Evolutionary conservation across 2,113 vertebrate species (phyloP), one percentile per base, ranked within the genome.

Genomic region (Aplodontia rufa): DNA sequence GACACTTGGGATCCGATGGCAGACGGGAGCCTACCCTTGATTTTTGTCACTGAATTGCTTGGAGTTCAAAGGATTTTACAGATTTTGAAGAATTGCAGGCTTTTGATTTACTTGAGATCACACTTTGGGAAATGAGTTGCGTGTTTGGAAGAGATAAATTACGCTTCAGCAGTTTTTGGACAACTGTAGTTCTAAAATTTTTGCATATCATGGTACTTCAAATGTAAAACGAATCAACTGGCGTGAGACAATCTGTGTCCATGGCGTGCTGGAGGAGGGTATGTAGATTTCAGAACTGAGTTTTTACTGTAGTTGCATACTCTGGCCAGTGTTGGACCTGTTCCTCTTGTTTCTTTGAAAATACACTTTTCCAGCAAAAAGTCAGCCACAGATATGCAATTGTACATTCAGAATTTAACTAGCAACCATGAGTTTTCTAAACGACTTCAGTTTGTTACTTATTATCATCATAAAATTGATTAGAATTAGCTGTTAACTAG

Each of bases 81-180:
- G 64, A 91, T 90, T 94, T 94, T 91, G 37, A 87, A 85, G 53
- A 86, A 72, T 68, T 82, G 32, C 28, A 64, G 55, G n/a, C 8
- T 64, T 81, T 94, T 76, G 19, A 51, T 76, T 92, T 90, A 71
- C 35, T 40, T 42, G 51, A 66, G 37, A 30, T 88, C 30, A 87
- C 53, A 71, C 17, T 94, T 92, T 78, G 8, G 55, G 58, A 84
- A 79, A 30, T 22, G 8, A 93, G 60, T 87, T 16, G 79, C 20
- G 8, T 75, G 40, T 74, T 66, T 78, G 30, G 37, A 74, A 91
- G 32, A 49, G 30, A 20, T 28, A 74, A 69, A 64, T 69, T 26
- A 40, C 12, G 24, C 7, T 86, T 95, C 91, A 40, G 1, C 28
- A 80, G 86, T 78, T 51, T 81, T 92, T 80, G 13, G 28, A 82